Percentiles rank a stretch among this genome's conserved stretches.
Conservation (phyloP, 2,888 invertebrate species). For the Campopleginae sp. region DNA sequence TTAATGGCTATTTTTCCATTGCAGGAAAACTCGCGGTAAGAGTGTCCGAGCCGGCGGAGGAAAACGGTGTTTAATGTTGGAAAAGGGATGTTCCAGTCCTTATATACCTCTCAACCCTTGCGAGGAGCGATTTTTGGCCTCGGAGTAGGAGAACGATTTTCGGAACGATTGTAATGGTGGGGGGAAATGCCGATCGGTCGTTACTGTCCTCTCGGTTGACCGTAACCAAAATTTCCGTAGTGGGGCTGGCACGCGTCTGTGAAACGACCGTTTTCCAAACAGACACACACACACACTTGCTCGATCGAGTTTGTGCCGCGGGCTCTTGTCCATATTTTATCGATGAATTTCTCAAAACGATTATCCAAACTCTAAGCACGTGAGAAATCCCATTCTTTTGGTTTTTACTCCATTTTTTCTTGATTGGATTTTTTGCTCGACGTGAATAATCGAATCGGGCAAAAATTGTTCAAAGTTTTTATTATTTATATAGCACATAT, state of each 20-base stretch:
- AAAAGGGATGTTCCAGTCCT: slow-evolving; percentile 70
- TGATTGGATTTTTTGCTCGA: too few species aligned
- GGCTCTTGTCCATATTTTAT: not conserved
- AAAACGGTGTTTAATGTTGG: slow-evolving; percentile 71
- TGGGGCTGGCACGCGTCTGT: slow-evolving; percentile 73
- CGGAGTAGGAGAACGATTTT: slow-evolving; percentile 71
- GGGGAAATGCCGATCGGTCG: slow-evolving; percentile 26
- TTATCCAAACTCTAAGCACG: not conserved
- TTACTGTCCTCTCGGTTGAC: slow-evolving; percentile 60
- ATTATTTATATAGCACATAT: too few species aligned
- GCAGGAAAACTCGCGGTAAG: slow-evolving; percentile 1
- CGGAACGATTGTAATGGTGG: slow-evolving; percentile 69
- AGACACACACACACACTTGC: not conserved
- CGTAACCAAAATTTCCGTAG: slow-evolving; percentile 47
- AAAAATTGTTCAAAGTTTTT: too few species aligned
- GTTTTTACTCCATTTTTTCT: too few species aligned
- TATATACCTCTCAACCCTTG: slow-evolving; percentile 78
- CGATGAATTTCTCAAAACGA: not conserved
- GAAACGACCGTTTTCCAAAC: slow-evolving; percentile 61
- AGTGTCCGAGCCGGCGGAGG: slow-evolving; percentile 36
- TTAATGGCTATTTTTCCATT: slow-evolving; percentile 4
- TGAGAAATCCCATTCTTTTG: too few species aligned
- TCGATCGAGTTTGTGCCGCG: not conserved
- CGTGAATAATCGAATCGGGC: too few species aligned
- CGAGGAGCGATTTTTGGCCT: slow-evolving; percentile 44